Evolutionary conservation across 2,113 vertebrate genomes (phyloP).

Genomic region (Symphodus melops): DNA sequence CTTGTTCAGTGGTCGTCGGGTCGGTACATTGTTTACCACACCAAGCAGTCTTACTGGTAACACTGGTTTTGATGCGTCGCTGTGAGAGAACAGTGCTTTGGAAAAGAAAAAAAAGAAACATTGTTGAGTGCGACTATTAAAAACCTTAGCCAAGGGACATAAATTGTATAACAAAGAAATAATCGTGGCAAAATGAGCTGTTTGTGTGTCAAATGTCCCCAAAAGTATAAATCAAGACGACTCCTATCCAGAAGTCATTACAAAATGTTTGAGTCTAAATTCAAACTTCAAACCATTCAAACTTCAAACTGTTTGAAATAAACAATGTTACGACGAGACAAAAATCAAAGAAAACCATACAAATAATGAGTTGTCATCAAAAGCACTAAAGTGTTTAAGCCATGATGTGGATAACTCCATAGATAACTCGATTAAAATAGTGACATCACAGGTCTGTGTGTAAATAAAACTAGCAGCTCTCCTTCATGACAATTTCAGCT

Average conservation of each 20-base stretch:
- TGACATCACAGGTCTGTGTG: constrained; percentile 50
- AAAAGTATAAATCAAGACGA: neutral
- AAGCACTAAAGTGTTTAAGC: neutral
- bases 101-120: constrained; percentile 31
- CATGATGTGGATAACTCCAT: constrained; percentile 14
- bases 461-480: constrained; percentile 48
- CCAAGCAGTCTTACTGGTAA: constrained; percentile 57
- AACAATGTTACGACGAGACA: too few relatives aligned
- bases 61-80: constrained; percentile 9
- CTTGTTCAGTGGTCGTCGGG: constrained; percentile 71
- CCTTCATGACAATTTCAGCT: constrained; percentile 44
- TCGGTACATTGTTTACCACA: constrained; percentile 51
- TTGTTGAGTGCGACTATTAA: constrained; percentile 38
- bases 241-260: neutral
- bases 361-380: neutral
- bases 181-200: neutral
- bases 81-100: neutral
- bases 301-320: too few relatives aligned
- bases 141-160: constrained; percentile 7
- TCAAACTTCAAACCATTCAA: too few relatives aligned
- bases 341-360: too few relatives aligned
- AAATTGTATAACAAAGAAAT: constrained; percentile 13
- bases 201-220: constrained; percentile 6
- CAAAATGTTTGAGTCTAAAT: neutral
- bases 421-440: constrained; percentile 30